Percentiles rank a stretch among this genome's conserved stretches.
Evolutionary conservation across 2,113 vertebrate genomes (phyloP).

Genomic region (Astur gentilis): DNA sequence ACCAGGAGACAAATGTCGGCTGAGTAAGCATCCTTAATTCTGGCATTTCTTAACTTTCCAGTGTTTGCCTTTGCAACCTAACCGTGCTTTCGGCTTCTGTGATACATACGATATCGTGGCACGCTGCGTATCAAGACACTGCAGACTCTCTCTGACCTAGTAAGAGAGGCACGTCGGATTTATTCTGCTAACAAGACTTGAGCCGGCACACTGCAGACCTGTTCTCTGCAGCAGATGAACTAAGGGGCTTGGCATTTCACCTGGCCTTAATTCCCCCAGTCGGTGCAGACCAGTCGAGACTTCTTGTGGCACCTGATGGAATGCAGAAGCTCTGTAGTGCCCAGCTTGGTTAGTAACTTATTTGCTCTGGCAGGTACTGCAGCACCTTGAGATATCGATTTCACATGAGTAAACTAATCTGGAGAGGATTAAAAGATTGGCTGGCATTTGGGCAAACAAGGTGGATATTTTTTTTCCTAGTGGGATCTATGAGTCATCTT

Average conservation of each 20-base stretch:
- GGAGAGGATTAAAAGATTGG: constrained; percentile 12
- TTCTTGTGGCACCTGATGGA: background rate
- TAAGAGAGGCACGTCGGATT: background rate
- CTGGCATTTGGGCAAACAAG: background rate
- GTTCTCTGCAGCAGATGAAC: constrained; percentile 2
- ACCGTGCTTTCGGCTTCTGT: background rate
- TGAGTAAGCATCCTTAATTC: background rate
- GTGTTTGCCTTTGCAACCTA: background rate
- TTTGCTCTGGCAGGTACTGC: background rate
- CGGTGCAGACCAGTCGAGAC: fast-evolving
- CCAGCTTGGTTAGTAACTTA: background rate
- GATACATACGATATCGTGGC: background rate
- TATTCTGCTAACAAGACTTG: background rate
- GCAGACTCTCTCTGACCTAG: constrained; percentile 2
- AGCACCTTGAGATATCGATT: background rate
- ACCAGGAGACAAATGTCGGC: background rate
- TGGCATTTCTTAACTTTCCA: background rate
- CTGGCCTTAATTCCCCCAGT: background rate
- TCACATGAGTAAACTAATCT: background rate
- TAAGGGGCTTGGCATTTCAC: constrained; percentile 26
- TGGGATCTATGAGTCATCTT: background rate
- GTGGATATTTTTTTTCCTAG: background rate
- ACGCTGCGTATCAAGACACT: background rate
- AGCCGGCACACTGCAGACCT: background rate
- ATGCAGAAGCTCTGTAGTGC: background rate